phyloP scores from a whole-genome alignment of 2,113 vertebrate genomes.

The Spheniscus mendiculus region DNA sequence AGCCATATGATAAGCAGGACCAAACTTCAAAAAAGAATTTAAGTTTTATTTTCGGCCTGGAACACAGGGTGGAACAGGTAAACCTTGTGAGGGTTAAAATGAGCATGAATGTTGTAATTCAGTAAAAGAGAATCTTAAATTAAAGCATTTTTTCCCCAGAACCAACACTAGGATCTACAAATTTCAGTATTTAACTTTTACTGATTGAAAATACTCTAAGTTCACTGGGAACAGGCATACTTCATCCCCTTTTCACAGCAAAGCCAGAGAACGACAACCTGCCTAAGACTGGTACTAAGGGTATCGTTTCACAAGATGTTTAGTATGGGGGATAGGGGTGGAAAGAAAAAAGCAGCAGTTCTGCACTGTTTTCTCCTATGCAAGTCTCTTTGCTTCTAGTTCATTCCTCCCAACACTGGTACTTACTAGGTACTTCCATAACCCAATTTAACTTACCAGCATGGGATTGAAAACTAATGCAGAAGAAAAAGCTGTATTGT shows the following conservation, averaged over 20 bases:
- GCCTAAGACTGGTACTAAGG: background rate
- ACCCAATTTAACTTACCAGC: background rate
- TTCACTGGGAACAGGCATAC: background rate
- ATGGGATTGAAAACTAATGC: background rate
- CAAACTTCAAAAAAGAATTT: background rate
- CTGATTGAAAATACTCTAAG: background rate
- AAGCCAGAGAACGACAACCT: background rate
- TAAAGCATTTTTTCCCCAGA: background rate
- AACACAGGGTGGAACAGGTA: background rate
- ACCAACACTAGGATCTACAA: background rate
- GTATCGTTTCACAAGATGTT: background rate
- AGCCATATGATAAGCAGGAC: background rate
- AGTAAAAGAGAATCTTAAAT: background rate
- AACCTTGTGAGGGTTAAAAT: background rate
- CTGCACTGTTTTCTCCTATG: background rate
- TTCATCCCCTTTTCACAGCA: fast-evolving
- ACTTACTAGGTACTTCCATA: background rate
- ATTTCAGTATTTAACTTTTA: background rate
- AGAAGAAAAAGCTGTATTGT: background rate
- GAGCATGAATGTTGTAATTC: background rate
- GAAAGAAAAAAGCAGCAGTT: background rate
- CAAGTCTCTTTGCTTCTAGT: background rate
- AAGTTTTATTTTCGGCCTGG: background rate
- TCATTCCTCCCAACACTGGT: background rate
- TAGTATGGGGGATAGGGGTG: too few species aligned